Evolutionary conservation across 2,888 invertebrate species (phyloP).

Genomic region (Sturmia bella): DNA sequence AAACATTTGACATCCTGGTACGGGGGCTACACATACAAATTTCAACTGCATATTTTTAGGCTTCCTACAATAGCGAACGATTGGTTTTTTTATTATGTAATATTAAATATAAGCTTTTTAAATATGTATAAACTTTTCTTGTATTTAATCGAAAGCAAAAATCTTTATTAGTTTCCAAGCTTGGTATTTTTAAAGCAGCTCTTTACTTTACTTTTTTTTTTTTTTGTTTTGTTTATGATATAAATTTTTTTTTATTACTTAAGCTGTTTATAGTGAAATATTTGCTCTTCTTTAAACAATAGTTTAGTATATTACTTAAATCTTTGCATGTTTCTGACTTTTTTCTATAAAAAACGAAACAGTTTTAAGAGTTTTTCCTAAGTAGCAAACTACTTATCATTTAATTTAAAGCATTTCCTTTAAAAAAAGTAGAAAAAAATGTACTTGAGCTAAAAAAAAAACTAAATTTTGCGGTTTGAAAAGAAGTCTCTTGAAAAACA

Average conservation of each 20-base stretch:
- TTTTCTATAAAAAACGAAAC: constrained; percentile 19
- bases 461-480: constrained; percentile 73
- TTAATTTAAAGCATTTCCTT: constrained; percentile 5
- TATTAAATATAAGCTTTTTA: constrained; percentile 6
- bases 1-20: too few species aligned
- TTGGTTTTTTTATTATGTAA: constrained; percentile 69
- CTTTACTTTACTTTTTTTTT: constrained; percentile 47
- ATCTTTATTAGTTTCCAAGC: constrained; percentile 53
- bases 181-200: constrained; percentile 51
- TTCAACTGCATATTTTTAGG: constrained; percentile 62
- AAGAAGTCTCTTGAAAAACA: constrained; percentile 74
- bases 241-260: constrained; percentile 25
- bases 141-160: constrained; percentile 22
- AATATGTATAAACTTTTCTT: constrained; percentile 6
- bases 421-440: not conserved
- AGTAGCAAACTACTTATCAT: constrained; percentile 55
- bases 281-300: constrained; percentile 44
- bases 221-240: constrained; percentile 29
- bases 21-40: too few species aligned
- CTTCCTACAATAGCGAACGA: constrained; percentile 71
- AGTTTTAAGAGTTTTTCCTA: constrained; percentile 47
- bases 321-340: constrained; percentile 63
- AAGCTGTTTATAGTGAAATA: constrained; percentile 56
- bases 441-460: constrained; percentile 35
- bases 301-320: constrained; percentile 52